These are phyloP conservation scores for Brachypalpus laphriformis DNA, from an alignment of 2,888 invertebrate species.

Conservation along the genomic window DNA sequence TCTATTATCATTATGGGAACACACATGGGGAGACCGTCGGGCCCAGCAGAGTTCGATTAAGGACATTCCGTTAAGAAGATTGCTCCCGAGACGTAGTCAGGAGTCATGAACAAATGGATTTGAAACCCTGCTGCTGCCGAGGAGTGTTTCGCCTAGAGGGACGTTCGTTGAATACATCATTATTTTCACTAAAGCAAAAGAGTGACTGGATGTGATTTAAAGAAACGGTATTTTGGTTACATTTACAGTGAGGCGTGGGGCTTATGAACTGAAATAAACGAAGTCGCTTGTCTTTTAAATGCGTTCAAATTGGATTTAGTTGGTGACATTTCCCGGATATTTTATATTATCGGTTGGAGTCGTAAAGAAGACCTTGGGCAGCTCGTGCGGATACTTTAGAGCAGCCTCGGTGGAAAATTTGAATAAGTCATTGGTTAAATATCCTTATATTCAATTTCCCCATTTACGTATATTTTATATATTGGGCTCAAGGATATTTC, in stretches of 20 bases:
- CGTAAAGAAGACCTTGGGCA: not conserved
- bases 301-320: not conserved
- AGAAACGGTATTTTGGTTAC: slow-evolving; percentile 2
- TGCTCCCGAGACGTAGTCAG: slow-evolving; percentile 26
- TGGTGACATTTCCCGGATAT: not conserved
- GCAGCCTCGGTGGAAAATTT: too few relatives aligned
- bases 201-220: not conserved
- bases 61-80: slow-evolving; percentile 36
- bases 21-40: too few relatives aligned
- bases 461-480: too few relatives aligned
- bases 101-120: slow-evolving; percentile 14
- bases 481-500: too few relatives aligned
- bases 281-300: not conserved
- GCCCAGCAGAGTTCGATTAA: slow-evolving; percentile 25
- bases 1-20: slow-evolving; percentile 27
- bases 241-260: not conserved
- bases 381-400: not conserved
- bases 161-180: slow-evolving; percentile 25
- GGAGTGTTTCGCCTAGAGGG: slow-evolving; percentile 2
- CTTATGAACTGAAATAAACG: not conserved
- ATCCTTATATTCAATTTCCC: too few relatives aligned
- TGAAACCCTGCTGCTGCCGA: not conserved
- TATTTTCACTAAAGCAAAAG: slow-evolving; percentile 10
- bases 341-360: not conserved
- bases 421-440: too few relatives aligned